A percentile compares a stretch with the other conserved stretches of the same genome.
phyloP scores from a whole-genome alignment of 2,797 vertebrate species.

The Protonibea diacanthus region DNA sequence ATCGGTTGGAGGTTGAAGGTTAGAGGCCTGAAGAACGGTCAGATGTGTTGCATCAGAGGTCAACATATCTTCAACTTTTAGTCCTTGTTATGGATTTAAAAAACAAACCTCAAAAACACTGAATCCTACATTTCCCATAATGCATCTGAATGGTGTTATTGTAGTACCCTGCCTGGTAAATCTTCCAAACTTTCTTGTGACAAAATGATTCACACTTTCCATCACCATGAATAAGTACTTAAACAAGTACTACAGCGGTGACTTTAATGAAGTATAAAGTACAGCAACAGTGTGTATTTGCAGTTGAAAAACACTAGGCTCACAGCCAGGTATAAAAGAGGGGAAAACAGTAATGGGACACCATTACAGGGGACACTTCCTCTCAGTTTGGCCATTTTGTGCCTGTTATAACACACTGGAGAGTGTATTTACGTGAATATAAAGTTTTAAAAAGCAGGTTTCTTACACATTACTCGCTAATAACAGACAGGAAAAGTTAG shows the following conservation, averaged over 20 bases:
- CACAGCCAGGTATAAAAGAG: slow-evolving; percentile 12
- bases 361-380: neutral
- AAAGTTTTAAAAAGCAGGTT: neutral
- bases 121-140: slow-evolving; percentile 2
- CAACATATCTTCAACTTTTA: neutral
- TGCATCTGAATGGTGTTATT: neutral
- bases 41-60: slow-evolving; percentile 1
- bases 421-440: neutral
- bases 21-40: neutral
- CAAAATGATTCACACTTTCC: too few relatives aligned
- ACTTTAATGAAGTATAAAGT: neutral
- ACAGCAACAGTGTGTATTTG: neutral
- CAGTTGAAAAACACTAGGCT: slow-evolving; percentile 5
- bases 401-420: neutral
- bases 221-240: neutral
- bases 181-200: neutral
- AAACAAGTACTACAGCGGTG: neutral
- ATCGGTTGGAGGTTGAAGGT: neutral
- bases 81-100: neutral
- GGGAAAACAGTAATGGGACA: neutral
- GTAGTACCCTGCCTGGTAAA: neutral
- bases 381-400: neutral
- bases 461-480: neutral
- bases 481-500: slow-evolving; percentile 10
- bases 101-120: neutral